Conservation (phyloP, 2,888 invertebrate species). For the Lasius fuliginosus region DNA sequence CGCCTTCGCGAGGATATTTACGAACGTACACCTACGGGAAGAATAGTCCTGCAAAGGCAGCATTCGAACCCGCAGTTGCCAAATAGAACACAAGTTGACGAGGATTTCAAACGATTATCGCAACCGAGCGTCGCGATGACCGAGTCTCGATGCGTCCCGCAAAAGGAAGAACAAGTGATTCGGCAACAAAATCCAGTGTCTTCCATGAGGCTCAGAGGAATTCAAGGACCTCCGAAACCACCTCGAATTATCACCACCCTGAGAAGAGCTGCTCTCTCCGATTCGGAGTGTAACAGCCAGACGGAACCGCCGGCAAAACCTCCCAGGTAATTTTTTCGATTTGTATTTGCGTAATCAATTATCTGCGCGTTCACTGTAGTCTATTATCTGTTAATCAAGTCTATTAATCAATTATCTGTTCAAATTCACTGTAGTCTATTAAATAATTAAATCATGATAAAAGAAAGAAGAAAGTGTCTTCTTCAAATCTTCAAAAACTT, state of each 20-base stretch:
- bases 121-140: slow-evolving; percentile 62
- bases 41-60: slow-evolving; percentile 77
- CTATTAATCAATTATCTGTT: slow-evolving; percentile 27
- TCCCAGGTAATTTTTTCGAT: slow-evolving; percentile 74
- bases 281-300: slow-evolving; percentile 71
- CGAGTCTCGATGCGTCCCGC: slow-evolving; percentile 58
- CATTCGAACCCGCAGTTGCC: slow-evolving; percentile 82
- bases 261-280: slow-evolving; percentile 77
- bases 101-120: slow-evolving; percentile 63
- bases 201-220: slow-evolving; percentile 73
- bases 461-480: neutral
- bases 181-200: slow-evolving; percentile 79
- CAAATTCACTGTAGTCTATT: neutral
- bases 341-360: slow-evolving; percentile 22
- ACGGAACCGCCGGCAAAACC: slow-evolving; percentile 80
- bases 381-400: no score
- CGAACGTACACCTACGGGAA: slow-evolving; percentile 54
- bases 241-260: slow-evolving; percentile 82
- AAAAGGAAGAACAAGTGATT: slow-evolving; percentile 65
- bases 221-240: slow-evolving; percentile 81
- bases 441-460: neutral
- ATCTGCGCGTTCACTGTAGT: neutral
- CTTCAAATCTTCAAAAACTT: neutral
- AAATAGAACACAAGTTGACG: slow-evolving; percentile 66
- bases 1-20: slow-evolving; percentile 71